A percentile compares a stretch with the other conserved stretches of the same genome.
These are phyloP conservation scores for Asobara japonica DNA, from an alignment of 1,140 invertebrate genomes.

Conservation along the genomic window DNA sequence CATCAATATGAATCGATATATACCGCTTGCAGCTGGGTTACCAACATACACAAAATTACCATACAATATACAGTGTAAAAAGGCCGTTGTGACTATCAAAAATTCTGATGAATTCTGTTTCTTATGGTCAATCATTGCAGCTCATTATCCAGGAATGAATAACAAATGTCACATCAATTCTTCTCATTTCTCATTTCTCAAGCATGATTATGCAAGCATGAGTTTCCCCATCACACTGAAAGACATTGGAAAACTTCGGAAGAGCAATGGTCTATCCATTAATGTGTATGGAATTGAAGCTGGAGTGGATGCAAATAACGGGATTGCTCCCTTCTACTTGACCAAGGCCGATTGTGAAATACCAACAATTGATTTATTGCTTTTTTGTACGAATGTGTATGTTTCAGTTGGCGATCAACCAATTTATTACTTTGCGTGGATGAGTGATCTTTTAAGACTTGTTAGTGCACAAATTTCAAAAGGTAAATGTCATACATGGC, in stretches of 20 bases:
- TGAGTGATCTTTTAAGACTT: background rate
- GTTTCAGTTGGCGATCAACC: too few relatives aligned
- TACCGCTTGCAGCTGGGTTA: conserved; percentile 35
- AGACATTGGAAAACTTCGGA: conserved; percentile 30
- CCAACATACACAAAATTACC: conserved; percentile 32
- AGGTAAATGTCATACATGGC: conserved; percentile 37
- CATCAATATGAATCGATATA: too few relatives aligned
- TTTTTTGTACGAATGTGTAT: background rate
- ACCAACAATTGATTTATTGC: background rate
- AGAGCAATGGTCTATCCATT: conserved; percentile 33
- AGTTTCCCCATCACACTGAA: conserved; percentile 31
- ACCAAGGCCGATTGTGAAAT: background rate
- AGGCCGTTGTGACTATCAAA: too few relatives aligned
- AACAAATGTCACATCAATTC: conserved; percentile 12
- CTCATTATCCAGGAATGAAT: background rate
- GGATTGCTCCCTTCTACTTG: background rate
- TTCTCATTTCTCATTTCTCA: conserved; percentile 23
- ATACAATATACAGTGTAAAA: conserved; percentile 33
- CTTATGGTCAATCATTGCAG: too few relatives aligned
- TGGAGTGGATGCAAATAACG: background rate
- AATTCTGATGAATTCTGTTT: too few relatives aligned
- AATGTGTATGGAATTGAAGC: background rate
- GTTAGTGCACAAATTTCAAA: conserved; percentile 43
- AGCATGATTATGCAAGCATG: conserved; percentile 26
- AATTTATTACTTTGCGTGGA: background rate